Percentiles rank a stretch among this genome's conserved stretches.
phyloP scores from a whole-genome alignment of 2,113 vertebrate species.

The Dipodomys stephensi region DNA sequence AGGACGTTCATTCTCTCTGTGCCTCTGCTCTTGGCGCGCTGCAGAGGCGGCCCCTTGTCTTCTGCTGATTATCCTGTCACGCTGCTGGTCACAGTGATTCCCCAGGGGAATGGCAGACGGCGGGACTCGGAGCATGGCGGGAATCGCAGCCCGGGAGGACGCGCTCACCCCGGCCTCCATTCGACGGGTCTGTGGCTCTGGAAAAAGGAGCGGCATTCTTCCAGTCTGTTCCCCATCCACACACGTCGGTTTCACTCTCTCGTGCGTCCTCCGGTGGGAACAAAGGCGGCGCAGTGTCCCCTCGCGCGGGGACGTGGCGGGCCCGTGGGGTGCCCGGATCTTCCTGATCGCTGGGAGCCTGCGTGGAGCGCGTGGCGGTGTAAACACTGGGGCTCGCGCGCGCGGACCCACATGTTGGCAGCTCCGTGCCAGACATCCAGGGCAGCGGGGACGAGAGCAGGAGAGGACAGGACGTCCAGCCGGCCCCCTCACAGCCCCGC shows the following conservation, averaged over 20 bases:
- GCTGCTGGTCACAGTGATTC: neutral
- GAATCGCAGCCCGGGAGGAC: too few relatives aligned
- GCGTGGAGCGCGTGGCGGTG: neutral
- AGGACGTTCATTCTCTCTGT: too few relatives aligned
- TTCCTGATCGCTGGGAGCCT: slow-evolving; percentile 13
- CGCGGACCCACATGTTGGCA: neutral
- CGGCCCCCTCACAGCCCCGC: accelerated
- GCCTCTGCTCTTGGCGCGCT: too few relatives aligned
- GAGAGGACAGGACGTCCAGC: too few relatives aligned
- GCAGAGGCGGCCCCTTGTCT: neutral
- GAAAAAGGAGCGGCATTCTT: slow-evolving; percentile 60
- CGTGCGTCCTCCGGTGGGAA: slow-evolving; percentile 53
- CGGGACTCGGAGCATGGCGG: neutral
- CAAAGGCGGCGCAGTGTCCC: slow-evolving; percentile 60
- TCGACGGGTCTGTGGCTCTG: neutral
- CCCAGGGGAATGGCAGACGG: neutral
- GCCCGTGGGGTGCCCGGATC: neutral
- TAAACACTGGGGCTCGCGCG: neutral
- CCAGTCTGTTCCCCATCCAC: slow-evolving; percentile 58
- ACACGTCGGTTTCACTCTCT: slow-evolving; percentile 25
- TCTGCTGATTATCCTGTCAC: neutral
- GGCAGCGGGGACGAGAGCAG: too few relatives aligned
- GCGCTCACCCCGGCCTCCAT: too few relatives aligned
- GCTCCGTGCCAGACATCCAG: neutral
- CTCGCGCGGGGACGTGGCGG: neutral